Percentiles rank a stretch among this genome's conserved stretches.
Evolutionary conservation across 2,113 vertebrate genomes (phyloP).

Genomic region (Caracal caracal): DNA sequence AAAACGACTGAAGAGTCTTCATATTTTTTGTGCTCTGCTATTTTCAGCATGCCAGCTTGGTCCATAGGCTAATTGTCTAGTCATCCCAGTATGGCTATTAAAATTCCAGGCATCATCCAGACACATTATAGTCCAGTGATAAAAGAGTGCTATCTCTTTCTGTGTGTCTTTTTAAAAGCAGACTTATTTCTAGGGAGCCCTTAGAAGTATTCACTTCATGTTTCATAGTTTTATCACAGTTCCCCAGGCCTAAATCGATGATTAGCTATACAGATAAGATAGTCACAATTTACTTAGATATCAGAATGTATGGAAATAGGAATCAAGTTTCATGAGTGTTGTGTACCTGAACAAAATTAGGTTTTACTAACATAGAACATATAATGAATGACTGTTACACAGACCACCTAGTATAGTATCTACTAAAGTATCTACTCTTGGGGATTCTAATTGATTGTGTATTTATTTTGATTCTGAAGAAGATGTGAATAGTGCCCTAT

Average conservation of each 20-base stretch:
- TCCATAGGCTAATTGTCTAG: background rate
- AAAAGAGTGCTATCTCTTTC: background rate
- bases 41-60: background rate
- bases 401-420: background rate
- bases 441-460: background rate
- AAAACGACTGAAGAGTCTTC: background rate
- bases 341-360: background rate
- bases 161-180: background rate
- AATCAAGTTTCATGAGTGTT: background rate
- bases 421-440: background rate
- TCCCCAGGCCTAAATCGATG: background rate
- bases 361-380: background rate
- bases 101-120: background rate
- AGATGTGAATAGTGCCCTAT: background rate
- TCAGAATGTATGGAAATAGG: background rate
- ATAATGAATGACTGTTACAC: background rate
- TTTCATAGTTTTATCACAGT: background rate
- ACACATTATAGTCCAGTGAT: background rate
- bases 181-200: background rate
- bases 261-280: background rate
- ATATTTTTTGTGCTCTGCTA: background rate
- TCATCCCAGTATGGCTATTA: background rate
- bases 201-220: background rate
- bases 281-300: background rate
- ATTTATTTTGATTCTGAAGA: background rate